A percentile compares a stretch with the other conserved stretches of the same genome.
Evolutionary conservation across 2,888 invertebrate genomes (phyloP).

Genomic region (Sphaerophoria rueppellii): DNA sequence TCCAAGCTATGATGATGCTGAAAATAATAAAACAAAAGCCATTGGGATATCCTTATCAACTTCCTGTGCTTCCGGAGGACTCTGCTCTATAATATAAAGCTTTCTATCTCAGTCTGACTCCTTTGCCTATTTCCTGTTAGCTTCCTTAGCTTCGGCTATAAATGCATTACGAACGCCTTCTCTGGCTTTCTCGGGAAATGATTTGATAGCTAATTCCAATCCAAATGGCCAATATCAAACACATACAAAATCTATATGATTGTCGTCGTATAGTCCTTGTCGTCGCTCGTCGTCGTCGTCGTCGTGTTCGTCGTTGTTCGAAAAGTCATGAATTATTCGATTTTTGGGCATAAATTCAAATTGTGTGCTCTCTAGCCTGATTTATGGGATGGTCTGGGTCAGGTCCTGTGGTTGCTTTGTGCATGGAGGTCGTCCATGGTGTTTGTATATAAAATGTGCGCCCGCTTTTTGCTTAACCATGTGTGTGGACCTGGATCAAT

Average conservation of each 20-base stretch:
- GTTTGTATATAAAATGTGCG: slow-evolving; percentile 8
- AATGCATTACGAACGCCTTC: slow-evolving; percentile 63
- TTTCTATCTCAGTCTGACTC: not conserved
- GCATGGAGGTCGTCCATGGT: slow-evolving; percentile 7
- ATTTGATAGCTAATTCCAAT: slow-evolving; percentile 67
- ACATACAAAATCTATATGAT: not conserved
- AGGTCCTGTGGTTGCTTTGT: not conserved
- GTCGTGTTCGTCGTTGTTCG: slow-evolving; percentile 42
- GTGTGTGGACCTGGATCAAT: slow-evolving; percentile 20
- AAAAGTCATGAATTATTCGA: slow-evolving; percentile 72
- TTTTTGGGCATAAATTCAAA: slow-evolving; percentile 70
- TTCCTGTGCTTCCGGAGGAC: slow-evolving; percentile 15
- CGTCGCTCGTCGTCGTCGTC: not conserved
- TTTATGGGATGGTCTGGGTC: slow-evolving; percentile 57
- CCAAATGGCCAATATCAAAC: slow-evolving; percentile 37
- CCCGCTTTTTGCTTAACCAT: slow-evolving; percentile 19
- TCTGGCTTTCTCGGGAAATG: slow-evolving; percentile 54
- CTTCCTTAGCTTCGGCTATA: not conserved
- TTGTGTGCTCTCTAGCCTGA: slow-evolving; percentile 59
- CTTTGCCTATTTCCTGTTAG: not conserved
- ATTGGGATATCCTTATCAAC: slow-evolving; percentile 48
- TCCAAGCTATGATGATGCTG: not conserved
- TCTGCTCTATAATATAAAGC: not conserved
- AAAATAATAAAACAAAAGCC: slow-evolving; percentile 37
- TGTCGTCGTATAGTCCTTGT: not conserved